A percentile compares a stretch with the other conserved stretches of the same genome.
These are phyloP conservation scores for Megastigmus dorsalis DNA, from an alignment of 2,888 invertebrate species.

Conservation along the genomic window DNA sequence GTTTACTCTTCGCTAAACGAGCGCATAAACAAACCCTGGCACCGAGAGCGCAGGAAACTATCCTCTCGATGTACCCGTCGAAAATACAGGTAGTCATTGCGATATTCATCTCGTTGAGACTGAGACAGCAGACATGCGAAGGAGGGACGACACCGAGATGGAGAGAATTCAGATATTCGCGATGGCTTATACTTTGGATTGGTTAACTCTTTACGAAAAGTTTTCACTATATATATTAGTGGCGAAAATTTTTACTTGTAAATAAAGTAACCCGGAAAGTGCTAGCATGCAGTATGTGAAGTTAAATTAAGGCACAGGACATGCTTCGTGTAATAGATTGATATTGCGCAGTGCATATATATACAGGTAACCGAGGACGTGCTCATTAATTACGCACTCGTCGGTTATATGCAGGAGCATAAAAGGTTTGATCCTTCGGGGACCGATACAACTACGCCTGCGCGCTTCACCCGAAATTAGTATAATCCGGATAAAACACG, in stretches of 20 bases:
- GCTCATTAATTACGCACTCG: slow-evolving; percentile 29
- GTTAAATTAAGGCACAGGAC: too few relatives aligned
- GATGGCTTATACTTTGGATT: too few relatives aligned
- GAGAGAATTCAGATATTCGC: too few relatives aligned
- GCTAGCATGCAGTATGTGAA: too few relatives aligned
- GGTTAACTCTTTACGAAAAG: too few relatives aligned
- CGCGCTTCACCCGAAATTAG: slow-evolving; percentile 12
- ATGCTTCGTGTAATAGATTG: too few relatives aligned
- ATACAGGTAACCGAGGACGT: background rate
- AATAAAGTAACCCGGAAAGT: too few relatives aligned
- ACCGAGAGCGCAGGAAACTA: slow-evolving; percentile 55
- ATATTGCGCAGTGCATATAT: background rate
- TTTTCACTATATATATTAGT: too few relatives aligned
- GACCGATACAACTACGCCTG: slow-evolving; percentile 26
- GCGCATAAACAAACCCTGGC: slow-evolving; percentile 60
- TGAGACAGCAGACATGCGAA: too few relatives aligned
- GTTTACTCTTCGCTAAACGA: slow-evolving; percentile 48
- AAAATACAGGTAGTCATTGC: slow-evolving; percentile 63
- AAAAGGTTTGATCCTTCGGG: slow-evolving; percentile 28
- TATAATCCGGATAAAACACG: slow-evolving; percentile 18
- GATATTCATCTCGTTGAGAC: slow-evolving; percentile 33
- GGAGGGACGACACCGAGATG: too few relatives aligned
- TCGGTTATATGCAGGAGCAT: slow-evolving; percentile 3
- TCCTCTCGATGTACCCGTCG: slow-evolving; percentile 53
- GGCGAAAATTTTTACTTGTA: too few relatives aligned